Conservation (phyloP, 2,113 vertebrate genomes). For the Trachemys scripta region DNA sequence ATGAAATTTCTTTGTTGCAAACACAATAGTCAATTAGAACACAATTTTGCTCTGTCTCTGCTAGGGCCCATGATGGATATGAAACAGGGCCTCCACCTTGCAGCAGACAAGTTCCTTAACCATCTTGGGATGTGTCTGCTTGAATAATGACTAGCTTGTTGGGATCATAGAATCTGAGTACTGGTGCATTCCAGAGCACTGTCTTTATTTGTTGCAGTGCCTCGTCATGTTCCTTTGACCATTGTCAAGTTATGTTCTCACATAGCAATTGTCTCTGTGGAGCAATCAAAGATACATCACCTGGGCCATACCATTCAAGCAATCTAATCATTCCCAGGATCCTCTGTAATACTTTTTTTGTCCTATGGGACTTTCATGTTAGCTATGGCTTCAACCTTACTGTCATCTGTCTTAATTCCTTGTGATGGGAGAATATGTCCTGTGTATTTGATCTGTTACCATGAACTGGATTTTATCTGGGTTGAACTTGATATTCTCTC, state of each 20-base stretch:
- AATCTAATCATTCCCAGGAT: neutral
- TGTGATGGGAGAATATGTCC: neutral
- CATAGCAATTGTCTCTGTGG: neutral
- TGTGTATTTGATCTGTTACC: neutral
- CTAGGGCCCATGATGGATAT: neutral
- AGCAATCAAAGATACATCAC: neutral
- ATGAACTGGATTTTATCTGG: neutral
- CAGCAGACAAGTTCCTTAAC: neutral
- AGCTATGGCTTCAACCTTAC: constrained; percentile 9
- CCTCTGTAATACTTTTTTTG: neutral
- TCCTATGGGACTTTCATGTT: neutral
- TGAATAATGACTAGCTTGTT: neutral
- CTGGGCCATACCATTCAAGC: neutral
- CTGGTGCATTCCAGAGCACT: neutral
- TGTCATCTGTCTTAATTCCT: constrained; percentile 20
- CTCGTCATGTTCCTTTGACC: neutral
- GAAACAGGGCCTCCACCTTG: neutral
- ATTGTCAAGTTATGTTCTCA: neutral
- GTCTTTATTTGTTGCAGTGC: neutral
- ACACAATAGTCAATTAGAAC: neutral
- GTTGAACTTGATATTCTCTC: neutral
- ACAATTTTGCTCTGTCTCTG: neutral
- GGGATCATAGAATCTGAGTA: neutral
- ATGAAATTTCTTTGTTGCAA: neutral
- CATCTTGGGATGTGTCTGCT: neutral